Evolutionary conservation across 2,113 vertebrate species (phyloP), one percentile per base, ranked within the genome.

Genomic region (Phylloscopus trochilus): DNA sequence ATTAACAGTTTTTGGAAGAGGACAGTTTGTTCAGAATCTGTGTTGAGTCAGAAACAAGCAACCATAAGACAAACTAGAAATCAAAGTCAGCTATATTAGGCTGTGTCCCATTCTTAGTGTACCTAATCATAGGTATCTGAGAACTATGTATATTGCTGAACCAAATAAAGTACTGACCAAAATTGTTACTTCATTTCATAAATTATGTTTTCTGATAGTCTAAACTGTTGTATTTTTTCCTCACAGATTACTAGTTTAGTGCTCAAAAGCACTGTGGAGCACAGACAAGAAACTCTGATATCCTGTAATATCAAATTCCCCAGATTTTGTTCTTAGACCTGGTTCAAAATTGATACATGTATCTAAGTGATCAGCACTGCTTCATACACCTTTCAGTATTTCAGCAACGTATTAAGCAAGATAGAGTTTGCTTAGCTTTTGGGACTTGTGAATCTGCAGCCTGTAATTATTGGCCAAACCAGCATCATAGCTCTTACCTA

Each of bases 401-500:
- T 85, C 69, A 87, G 26, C 26, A 73, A 91, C 76, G n/a, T 53
- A 76, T 76, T 92, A 84, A 80, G 78, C 63, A 93, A 92, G 49
- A 76, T 75, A 62, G 49, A 87, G 9, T n/a, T 67, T 94, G 75
- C 75, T 85, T 66, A 69, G 46, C 51, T 92, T 95, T 88, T 58
- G 24, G 33, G 77, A 91, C 30, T 69, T 85, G 43, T 89, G 59
- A 85, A 89, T 31, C n/a, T 73, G 67, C 46, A 90, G 27, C 23
- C 74, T 95, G 39, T 95, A 95, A 96, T 95, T 97, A 94, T 66
- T 43, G 41, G 30, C 41, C 53, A 80, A 87, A 63, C 10, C 44
- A 92, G 43, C 56, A 92, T n/a, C 58, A 72, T 33, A 72, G 16
- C 41, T 91, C 53, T n/a, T 51, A 28, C 52, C n/a, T 89, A 79